A percentile compares a stretch with the other conserved stretches of the same genome.
Conservation (phyloP, 2,888 invertebrate species). For the Agriopis aurantiaria region DNA sequence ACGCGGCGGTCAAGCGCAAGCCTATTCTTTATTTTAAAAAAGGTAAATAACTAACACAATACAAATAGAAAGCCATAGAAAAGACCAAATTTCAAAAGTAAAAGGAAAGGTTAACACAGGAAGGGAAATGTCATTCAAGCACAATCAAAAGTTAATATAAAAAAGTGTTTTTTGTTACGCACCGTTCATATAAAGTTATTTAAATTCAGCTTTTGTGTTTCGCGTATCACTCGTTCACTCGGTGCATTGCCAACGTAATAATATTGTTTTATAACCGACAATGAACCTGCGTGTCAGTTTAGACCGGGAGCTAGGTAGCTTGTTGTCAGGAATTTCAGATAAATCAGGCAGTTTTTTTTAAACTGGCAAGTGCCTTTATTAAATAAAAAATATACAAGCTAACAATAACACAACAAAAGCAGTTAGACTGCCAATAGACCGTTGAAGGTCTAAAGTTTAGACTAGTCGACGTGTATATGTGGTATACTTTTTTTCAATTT, state of each 20-base stretch:
- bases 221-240: constrained; percentile 21
- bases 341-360: too few species aligned
- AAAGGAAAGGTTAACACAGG: background rate
- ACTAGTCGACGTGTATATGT: too few species aligned
- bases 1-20: too few species aligned
- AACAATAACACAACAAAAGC: too few species aligned
- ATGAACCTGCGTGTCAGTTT: constrained; percentile 24
- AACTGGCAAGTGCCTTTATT: too few species aligned
- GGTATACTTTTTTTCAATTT: too few species aligned
- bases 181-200: constrained; percentile 21
- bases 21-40: too few species aligned
- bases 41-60: background rate
- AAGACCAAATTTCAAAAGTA: background rate
- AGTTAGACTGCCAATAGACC: too few species aligned
- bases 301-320: constrained; percentile 7
- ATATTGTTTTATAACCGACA: constrained; percentile 39
- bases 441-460: too few species aligned
- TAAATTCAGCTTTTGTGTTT: constrained; percentile 25
- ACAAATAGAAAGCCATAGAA: background rate
- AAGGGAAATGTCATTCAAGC: constrained; percentile 3
- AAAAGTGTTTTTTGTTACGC: constrained; percentile 2
- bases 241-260: constrained; percentile 27
- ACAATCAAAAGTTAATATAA: constrained; percentile 8
- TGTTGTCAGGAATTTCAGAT: background rate
- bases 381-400: too few species aligned